phyloP scores from a whole-genome alignment of 2,797 vertebrate genomes.

The Neomorphus geoffroyi region DNA sequence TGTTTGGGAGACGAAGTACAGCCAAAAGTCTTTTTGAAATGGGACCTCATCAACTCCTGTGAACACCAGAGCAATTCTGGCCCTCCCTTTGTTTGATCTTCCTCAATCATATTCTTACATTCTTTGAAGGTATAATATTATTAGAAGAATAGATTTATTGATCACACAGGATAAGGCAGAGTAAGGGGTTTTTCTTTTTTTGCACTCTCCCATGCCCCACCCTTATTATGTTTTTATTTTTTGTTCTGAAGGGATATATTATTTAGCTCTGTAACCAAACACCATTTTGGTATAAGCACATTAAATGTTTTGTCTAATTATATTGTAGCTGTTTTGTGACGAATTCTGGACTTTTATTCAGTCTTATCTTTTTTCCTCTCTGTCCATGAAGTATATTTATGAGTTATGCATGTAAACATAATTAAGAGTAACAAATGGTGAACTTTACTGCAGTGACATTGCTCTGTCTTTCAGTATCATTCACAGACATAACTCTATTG shows the following conservation, averaged over 20 bases:
- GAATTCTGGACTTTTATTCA: conserved; percentile 58
- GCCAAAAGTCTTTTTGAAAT: neutral
- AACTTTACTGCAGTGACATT: conserved; percentile 61
- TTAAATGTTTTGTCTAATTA: conserved; percentile 69
- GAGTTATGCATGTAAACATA: conserved; percentile 70
- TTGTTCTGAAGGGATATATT: neutral
- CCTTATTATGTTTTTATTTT: no score
- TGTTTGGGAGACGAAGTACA: neutral
- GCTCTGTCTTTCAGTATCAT: conserved; percentile 60
- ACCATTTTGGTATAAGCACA: conserved; percentile 38
- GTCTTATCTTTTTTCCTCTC: conserved; percentile 50
- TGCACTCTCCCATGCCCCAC: rapidly evolving
- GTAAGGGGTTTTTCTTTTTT: neutral
- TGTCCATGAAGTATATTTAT: conserved; percentile 49
- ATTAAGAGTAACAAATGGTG: conserved; percentile 71
- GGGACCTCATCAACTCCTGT: neutral
- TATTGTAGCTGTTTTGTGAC: conserved; percentile 59
- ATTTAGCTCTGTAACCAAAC: conserved; percentile 57
- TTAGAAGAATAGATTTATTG: neutral
- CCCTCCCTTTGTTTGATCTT: neutral
- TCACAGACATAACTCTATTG: conserved; percentile 16
- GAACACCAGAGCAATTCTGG: neutral
- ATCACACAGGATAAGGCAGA: neutral
- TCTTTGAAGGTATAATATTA: neutral
- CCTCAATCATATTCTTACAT: neutral